Base-by-base conservation (phyloP, 2,888 invertebrate genomes). In the Gandaritis pyraliata region DNA sequence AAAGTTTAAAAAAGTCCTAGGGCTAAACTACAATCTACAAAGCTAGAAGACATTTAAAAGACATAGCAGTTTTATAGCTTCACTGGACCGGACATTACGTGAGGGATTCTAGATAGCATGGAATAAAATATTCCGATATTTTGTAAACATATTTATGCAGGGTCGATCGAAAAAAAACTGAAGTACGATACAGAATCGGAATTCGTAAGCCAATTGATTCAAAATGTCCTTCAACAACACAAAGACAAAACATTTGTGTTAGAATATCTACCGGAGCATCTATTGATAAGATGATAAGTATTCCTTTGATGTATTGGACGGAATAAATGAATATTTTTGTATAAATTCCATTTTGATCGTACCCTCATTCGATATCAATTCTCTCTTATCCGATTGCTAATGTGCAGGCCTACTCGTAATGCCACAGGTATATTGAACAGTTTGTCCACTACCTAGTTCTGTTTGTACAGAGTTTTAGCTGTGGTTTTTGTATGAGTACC, bases 271-370 rank as follows among this genome's bases (percentile, higher is more conserved):
- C 10, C 8, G 33, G 8, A 33, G 8, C 33, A 33, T 33, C 18
- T 29, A 52, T 43, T 52, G 52, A 43, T 52, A 43, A 13, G 41
- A 29, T 10, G 18, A 49, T 59, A 59, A 49, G 46, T 49, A 54
- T 51, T 68, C 55, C 64, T 70, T 70, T 67, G 68, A 71, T 69
- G 67, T 67, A 70, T 70, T 64, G 59, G 53, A 48, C 50, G 12
- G 74, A 74, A 76, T 74, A 72, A 71, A 76, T 80, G 76, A 76
- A 80, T 80, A 76, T 71, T 71, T 73, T 69, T 70, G 58, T 65
- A 72, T 72, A 70, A 66, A 68, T 54, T 65, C 55, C 58, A 65
- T 71, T 33, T 71, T 66, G 68, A 71, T 76, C 68, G 68, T 64
- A 57, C 61, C 59, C 60, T 58, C 58, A 53, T 68, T 65, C 62